These are phyloP conservation scores for Mastigias papua DNA, from an alignment of 30 jellyfish, hydroid and myxozoan species.

Conservation along the genomic window DNA sequence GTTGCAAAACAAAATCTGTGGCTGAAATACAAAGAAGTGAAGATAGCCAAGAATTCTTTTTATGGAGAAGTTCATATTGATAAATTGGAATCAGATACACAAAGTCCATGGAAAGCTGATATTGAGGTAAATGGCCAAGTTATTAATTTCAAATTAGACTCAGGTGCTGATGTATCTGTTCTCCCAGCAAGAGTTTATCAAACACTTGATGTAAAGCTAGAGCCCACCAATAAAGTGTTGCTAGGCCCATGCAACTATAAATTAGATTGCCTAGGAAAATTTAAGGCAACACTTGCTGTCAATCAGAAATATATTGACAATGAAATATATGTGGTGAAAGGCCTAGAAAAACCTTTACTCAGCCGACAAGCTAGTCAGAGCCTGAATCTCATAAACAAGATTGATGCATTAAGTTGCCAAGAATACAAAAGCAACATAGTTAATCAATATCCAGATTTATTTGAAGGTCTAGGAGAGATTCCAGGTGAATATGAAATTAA, in stretches of 20 bases:
- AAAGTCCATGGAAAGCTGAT: conserved; percentile 3
- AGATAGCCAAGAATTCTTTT: not conserved
- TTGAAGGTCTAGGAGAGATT: conserved; percentile 47
- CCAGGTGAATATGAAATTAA: conserved; percentile 51
- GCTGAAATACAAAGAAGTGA: not conserved
- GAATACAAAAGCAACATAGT: not conserved
- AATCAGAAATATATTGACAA: not conserved
- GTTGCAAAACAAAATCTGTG: conserved; percentile 16
- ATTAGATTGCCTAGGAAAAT: conserved; percentile 25
- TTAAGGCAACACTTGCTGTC: conserved; percentile 20
- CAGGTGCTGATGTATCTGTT: conserved; percentile 50
- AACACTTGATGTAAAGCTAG: not conserved
- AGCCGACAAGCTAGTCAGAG: conserved; percentile 39
- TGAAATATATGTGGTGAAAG: conserved; percentile 36
- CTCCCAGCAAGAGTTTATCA: conserved; percentile 14
- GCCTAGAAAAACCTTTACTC: conserved; percentile 48
- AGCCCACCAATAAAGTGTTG: conserved; percentile 24
- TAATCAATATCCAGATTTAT: conserved; percentile 23
- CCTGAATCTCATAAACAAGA: conserved; percentile 36
- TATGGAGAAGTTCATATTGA: conserved; percentile 15
- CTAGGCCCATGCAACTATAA: conserved; percentile 37
- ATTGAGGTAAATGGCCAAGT: conserved; percentile 15
- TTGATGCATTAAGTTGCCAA: conserved; percentile 6
- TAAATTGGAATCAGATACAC: not conserved
- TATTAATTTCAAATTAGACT: conserved; percentile 22